phyloP scores from a whole-genome alignment of 2,797 vertebrate species.

The Epinephelus awoara region DNA sequence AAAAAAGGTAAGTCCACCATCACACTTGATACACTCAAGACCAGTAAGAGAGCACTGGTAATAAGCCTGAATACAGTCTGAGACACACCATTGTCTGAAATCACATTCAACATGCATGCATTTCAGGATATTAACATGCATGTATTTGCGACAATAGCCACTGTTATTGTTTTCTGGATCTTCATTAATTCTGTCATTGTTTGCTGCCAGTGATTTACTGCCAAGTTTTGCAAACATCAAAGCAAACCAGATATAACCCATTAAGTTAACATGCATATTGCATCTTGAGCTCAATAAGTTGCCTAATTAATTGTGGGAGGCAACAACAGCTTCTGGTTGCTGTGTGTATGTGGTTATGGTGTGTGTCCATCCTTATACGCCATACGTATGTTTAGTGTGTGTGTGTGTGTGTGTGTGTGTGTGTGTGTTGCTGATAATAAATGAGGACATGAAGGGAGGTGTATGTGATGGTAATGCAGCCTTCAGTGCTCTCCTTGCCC shows the following conservation, averaged over 20 bases:
- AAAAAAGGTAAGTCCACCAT: constrained; percentile 57
- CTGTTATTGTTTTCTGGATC: constrained; percentile 79
- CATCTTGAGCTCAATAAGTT: constrained; percentile 83
- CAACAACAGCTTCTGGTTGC: constrained; percentile 77
- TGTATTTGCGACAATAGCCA: constrained; percentile 78
- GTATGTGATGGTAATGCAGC: constrained; percentile 74
- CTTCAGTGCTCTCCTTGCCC: constrained; percentile 72
- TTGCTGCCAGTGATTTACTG: constrained; percentile 81
- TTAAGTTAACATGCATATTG: constrained; percentile 87
- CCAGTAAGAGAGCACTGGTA: constrained; percentile 57
- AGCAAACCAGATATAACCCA: constrained; percentile 83
- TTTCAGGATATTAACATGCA: constrained; percentile 82
- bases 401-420: constrained; percentile 48
- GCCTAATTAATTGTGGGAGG: constrained; percentile 82
- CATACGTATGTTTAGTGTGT: constrained; percentile 41
- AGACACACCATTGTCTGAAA: constrained; percentile 56
- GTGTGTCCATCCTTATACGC: constrained; percentile 32
- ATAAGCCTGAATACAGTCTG: constrained; percentile 43
- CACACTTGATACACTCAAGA: constrained; percentile 61
- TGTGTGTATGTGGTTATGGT: constrained; percentile 58
- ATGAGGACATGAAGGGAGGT: constrained; percentile 53
- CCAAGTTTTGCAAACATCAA: constrained; percentile 88
- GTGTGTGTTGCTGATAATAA: constrained; percentile 53
- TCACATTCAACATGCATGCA: constrained; percentile 78
- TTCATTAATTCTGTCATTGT: constrained; percentile 88